Evolutionary conservation across 2,888 invertebrate species (phyloP).

Genomic region (Hypomecis atomaria): DNA sequence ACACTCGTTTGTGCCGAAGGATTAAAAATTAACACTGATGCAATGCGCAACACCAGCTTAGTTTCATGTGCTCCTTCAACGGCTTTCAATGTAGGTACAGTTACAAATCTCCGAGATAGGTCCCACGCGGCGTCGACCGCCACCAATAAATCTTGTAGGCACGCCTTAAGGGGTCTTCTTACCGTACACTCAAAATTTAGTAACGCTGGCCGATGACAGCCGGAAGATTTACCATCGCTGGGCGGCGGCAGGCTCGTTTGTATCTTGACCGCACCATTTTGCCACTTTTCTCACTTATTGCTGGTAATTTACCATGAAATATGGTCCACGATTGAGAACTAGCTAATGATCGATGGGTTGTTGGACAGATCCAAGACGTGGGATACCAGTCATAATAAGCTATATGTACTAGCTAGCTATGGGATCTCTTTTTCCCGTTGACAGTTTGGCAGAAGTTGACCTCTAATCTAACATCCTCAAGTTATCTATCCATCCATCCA

Average conservation of each 20-base stretch:
- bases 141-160: conserved; percentile 62
- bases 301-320: conserved; percentile 22
- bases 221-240: conserved; percentile 40
- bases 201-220: conserved; percentile 47
- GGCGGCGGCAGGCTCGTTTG: conserved; percentile 33
- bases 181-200: conserved; percentile 54
- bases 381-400: too few relatives aligned
- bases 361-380: too few relatives aligned
- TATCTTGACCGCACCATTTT: conserved; percentile 28
- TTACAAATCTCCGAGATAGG: conserved; percentile 62
- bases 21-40: too few relatives aligned
- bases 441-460: too few relatives aligned
- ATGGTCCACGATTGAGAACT: neutral
- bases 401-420: too few relatives aligned
- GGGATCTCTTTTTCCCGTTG: too few relatives aligned
- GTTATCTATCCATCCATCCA: too few relatives aligned
- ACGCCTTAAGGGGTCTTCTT: conserved; percentile 54
- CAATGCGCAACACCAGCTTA: too few relatives aligned
- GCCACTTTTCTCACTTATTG: conserved; percentile 28
- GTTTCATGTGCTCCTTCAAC: neutral
- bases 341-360: too few relatives aligned
- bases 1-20: too few relatives aligned
- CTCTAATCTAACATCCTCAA: too few relatives aligned
- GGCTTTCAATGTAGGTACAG: conserved; percentile 46
- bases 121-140: conserved; percentile 51